Conservation (phyloP, 2,888 invertebrate species). For the Erannis defoliaria region DNA sequence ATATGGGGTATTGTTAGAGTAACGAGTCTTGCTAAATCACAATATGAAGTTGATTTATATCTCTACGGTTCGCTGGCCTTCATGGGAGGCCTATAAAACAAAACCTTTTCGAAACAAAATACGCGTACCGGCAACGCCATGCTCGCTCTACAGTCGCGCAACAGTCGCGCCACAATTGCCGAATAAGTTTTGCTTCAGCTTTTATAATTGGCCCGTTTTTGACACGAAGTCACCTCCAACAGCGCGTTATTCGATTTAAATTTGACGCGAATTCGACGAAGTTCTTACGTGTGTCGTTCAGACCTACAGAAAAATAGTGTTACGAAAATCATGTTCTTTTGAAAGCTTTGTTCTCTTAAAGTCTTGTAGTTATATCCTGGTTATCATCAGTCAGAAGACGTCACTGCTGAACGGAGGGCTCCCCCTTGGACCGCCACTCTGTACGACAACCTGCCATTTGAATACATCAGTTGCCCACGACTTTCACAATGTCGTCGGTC, state of each 20-base stretch:
- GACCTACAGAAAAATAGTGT: too few relatives aligned
- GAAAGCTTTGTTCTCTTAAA: too few relatives aligned
- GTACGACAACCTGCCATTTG: too few relatives aligned
- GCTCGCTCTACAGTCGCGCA: conserved; percentile 1
- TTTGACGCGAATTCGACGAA: too few relatives aligned
- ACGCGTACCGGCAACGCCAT: conserved; percentile 25
- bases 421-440: too few relatives aligned
- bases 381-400: too few relatives aligned
- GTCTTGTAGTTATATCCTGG: too few relatives aligned
- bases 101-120: conserved; percentile 58
- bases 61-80: conserved; percentile 82
- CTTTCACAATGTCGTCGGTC: too few relatives aligned
- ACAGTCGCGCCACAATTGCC: conserved; percentile 21
- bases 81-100: conserved; percentile 84
- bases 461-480: too few relatives aligned
- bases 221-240: background rate
- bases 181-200: conserved; percentile 15
- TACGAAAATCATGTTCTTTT: too few relatives aligned
- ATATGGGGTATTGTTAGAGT: conserved; percentile 87
- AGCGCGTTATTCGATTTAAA: background rate
- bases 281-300: background rate
- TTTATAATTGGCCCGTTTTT: conserved; percentile 49
- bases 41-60: conserved; percentile 86
- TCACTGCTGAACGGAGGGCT: too few relatives aligned
- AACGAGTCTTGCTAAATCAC: conserved; percentile 89